These are phyloP conservation scores for Pseudanteris insignis DNA, from an alignment of 2,888 invertebrate species.

Conservation along the genomic window DNA sequence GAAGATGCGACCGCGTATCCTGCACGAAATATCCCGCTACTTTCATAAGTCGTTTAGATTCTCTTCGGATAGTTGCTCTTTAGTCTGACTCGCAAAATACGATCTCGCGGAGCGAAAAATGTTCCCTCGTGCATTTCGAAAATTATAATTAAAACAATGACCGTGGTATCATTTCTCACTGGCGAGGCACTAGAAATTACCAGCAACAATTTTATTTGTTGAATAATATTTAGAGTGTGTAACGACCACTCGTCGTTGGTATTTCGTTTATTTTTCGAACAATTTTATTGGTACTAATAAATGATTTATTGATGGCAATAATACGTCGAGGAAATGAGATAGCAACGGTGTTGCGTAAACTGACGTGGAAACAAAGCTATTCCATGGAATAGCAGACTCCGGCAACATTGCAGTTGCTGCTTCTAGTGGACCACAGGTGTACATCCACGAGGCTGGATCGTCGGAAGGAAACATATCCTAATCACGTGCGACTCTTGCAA, in stretches of 20 bases:
- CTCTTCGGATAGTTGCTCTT: conserved; percentile 40
- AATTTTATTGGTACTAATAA: too few relatives aligned
- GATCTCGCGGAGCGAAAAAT: conserved; percentile 18
- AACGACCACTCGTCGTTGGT: too few relatives aligned
- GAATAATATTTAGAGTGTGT: too few relatives aligned
- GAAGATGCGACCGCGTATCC: conserved; percentile 41
- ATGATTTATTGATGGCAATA: too few relatives aligned
- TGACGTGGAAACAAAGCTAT: conserved; percentile 35
- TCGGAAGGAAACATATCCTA: conserved; percentile 49
- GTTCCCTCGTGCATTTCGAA: conserved; percentile 5
- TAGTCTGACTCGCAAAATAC: conserved; percentile 27
- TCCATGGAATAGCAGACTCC: conserved; percentile 35
- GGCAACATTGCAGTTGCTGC: conserved; percentile 38
- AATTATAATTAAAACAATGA: conserved; percentile 23
- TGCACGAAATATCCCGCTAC: conserved; percentile 38
- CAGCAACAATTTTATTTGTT: too few relatives aligned
- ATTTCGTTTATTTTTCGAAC: too few relatives aligned
- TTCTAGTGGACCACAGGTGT: conserved; percentile 45
- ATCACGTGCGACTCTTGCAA: conserved; percentile 46
- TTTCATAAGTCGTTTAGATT: conserved; percentile 44
- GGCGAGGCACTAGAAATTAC: too few relatives aligned
- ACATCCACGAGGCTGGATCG: conserved; percentile 41
- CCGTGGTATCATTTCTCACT: too few relatives aligned
- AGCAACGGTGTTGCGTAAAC: too few relatives aligned
- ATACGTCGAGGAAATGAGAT: too few relatives aligned